Evolutionary conservation across 2,797 vertebrate species (phyloP).

Genomic region (Galago senegalensis): DNA sequence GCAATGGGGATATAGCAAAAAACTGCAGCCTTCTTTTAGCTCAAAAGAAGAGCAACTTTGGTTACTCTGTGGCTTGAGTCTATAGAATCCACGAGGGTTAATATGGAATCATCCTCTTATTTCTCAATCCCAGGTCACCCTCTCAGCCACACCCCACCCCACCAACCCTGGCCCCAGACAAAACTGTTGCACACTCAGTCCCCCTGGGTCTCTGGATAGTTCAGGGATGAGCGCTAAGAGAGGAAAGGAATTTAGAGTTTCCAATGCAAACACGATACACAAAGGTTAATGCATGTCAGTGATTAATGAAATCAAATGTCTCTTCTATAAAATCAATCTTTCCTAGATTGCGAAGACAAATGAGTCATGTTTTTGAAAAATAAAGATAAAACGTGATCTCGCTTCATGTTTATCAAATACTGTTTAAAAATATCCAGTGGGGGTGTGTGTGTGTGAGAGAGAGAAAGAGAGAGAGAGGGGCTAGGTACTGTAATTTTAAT

Average conservation of each 20-base stretch:
- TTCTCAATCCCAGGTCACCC: background rate
- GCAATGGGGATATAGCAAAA: background rate
- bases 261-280: background rate
- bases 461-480: background rate
- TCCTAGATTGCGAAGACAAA: constrained; percentile 82
- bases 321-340: constrained; percentile 64
- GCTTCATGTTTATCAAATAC: constrained; percentile 73
- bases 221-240: constrained; percentile 30
- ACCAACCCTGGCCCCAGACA: background rate
- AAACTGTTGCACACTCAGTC: constrained; percentile 47
- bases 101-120: background rate
- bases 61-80: background rate
- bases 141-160: background rate
- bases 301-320: constrained; percentile 42
- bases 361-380: constrained; percentile 14
- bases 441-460: background rate
- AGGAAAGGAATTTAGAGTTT: constrained; percentile 76
- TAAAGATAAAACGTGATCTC: constrained; percentile 62
- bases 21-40: background rate
- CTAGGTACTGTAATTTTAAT: constrained; percentile 87
- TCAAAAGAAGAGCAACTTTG: constrained; percentile 18
- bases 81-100: background rate
- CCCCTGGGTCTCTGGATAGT: constrained; percentile 12
- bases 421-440: constrained; percentile 58
- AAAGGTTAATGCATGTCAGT: constrained; percentile 55